Evolutionary conservation across 2,113 vertebrate genomes (phyloP).

Genomic region (Salvelinus alpinus): DNA sequence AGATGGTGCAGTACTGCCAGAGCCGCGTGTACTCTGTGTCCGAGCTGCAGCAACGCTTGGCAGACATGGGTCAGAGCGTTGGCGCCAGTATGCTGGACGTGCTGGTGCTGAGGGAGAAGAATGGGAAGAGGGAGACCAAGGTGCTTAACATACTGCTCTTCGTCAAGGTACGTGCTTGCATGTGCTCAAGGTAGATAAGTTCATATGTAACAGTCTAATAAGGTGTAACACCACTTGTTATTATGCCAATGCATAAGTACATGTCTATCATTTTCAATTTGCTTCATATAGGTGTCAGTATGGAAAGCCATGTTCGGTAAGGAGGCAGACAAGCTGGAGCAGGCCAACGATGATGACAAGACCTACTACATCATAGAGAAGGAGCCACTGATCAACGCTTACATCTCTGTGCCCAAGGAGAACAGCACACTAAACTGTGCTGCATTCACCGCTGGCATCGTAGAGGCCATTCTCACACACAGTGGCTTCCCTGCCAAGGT

Average conservation of each 20-base stretch:
- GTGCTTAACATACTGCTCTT: slow-evolving; percentile 86
- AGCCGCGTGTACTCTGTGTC: slow-evolving; percentile 90
- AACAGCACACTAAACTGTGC: slow-evolving; percentile 95
- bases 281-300: slow-evolving; percentile 72
- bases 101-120: slow-evolving; percentile 86
- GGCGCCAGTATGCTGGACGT: slow-evolving; percentile 86
- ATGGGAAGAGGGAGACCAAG: slow-evolving; percentile 87
- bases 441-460: slow-evolving; percentile 87
- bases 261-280: neutral
- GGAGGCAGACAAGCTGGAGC: slow-evolving; percentile 92
- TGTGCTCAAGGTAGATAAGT: neutral
- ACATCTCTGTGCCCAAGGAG: slow-evolving; percentile 91
- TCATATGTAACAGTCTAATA: too few species aligned
- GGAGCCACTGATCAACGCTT: slow-evolving; percentile 88
- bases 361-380: slow-evolving; percentile 95
- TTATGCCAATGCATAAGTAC: too few species aligned
- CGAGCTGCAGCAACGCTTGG: slow-evolving; percentile 87
- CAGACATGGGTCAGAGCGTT: slow-evolving; percentile 86
- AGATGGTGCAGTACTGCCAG: slow-evolving; percentile 96
- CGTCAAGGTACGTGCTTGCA: slow-evolving; percentile 65
- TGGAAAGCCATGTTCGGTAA: slow-evolving; percentile 93
- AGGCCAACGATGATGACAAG: slow-evolving; percentile 92
- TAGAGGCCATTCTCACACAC: slow-evolving; percentile 87
- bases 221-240: too few species aligned
- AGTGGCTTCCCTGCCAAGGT: slow-evolving; percentile 92